Evolutionary conservation across 2,113 vertebrate genomes (phyloP), one percentile per base, ranked within the genome.

Genomic region (Austrofundulus limnaeus): DNA sequence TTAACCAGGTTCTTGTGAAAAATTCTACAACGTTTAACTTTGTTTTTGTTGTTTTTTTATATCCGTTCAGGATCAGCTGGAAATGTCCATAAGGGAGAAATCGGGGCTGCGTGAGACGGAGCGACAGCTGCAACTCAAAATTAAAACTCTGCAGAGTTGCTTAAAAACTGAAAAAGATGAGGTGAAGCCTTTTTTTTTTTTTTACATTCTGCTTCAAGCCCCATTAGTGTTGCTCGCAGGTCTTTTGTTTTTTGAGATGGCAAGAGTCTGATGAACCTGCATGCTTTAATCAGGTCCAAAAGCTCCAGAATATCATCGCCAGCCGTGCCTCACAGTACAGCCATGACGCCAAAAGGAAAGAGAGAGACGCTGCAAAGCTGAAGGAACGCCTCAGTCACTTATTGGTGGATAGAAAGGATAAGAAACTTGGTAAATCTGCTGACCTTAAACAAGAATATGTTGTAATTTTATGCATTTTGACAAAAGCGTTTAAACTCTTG

Each of bases 151-250:
- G 69, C 95, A 96, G 75, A 95, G 94, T 80, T 93, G 96, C 72
- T 92, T 98, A 66, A 98, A 97, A 91, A 96, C 93, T 43, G 97
- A 99, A 72, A 99, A 98, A 77, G 97, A 99, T 51, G 97, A 99
- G 93, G 97, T 98, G 87, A 89, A 10, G 11, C 11, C 25, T 63
- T 20, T 3, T n/a, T n/a, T 1, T 14, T 10, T 1, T 17, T 34
- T 6, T 15, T 15, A 42, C 11, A 14, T 23, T 24, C 47, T 25
- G 5, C 2, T 51, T 14, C 11, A 42, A 63, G 20, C 42, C 1
- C 4, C 7, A 9, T 4, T 14, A 20, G 1, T 37, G n/a, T 0
- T n/a, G 5, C 53, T 24, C 31, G 10, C 2, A 10, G 31, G 31
- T 71, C 16, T 10, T 43, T 8, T n/a, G n/a, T n/a, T n/a, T 19